A percentile compares a stretch with the other conserved stretches of the same genome.
Conservation (phyloP, 2,888 invertebrate genomes). For the Operophtera brumata region DNA sequence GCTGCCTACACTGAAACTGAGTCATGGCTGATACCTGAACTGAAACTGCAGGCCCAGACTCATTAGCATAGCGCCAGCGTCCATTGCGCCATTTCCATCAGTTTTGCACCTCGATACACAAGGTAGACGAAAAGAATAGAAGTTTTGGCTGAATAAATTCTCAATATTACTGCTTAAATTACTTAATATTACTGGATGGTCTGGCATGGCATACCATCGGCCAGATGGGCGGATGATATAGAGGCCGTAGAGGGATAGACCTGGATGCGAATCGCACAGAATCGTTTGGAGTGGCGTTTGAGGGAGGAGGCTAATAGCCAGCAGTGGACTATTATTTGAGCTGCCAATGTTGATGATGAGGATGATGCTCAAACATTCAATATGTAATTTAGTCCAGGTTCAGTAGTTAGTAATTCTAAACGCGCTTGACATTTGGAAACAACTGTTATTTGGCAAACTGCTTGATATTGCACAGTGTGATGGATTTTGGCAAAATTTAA, state of each 20-base stretch:
- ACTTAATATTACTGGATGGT: too few relatives aligned
- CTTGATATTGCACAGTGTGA: neutral
- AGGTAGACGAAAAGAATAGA: constrained; percentile 1
- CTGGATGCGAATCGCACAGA: too few relatives aligned
- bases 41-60: neutral
- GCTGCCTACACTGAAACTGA: too few relatives aligned
- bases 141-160: constrained; percentile 1
- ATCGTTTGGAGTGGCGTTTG: too few relatives aligned
- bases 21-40: constrained; percentile 16
- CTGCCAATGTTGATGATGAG: too few relatives aligned
- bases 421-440: constrained; percentile 1
- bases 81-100: too few relatives aligned
- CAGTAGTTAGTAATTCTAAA: neutral
- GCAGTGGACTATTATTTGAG: too few relatives aligned
- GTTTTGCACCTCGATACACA: too few relatives aligned
- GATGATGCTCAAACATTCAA: neutral
- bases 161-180: constrained; percentile 1
- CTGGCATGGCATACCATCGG: too few relatives aligned
- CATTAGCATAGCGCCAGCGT: neutral
- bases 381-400: neutral
- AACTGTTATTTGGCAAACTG: constrained; percentile 1
- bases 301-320: too few relatives aligned
- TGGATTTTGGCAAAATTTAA: neutral
- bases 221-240: too few relatives aligned
- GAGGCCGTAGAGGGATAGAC: too few relatives aligned